phyloP scores from a whole-genome alignment of 2,888 invertebrate genomes.

The Drosophila fulvimacula region DNA sequence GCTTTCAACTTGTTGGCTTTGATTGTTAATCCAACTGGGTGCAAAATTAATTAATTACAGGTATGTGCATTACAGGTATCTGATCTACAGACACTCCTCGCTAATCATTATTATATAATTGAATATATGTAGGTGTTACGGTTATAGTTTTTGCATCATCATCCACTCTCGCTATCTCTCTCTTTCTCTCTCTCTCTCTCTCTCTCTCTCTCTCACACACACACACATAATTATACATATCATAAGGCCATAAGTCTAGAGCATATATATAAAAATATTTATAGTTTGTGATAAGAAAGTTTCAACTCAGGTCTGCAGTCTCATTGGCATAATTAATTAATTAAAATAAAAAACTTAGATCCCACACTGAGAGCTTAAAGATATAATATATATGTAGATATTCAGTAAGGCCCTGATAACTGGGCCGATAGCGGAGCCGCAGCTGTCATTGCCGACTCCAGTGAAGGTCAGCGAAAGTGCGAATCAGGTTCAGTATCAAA shows the following conservation, averaged over 20 bases:
- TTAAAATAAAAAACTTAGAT: constrained; percentile 16
- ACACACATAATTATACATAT: background rate
- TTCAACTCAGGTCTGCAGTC: background rate
- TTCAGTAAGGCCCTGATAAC: constrained; percentile 24
- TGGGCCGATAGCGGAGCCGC: constrained; percentile 20
- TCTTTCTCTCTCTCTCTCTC: background rate
- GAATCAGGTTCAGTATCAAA: constrained; percentile 29
- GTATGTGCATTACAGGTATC: background rate
- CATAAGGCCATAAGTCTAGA: background rate
- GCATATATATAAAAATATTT: background rate
- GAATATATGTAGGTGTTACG: too few species aligned
- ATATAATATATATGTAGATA: background rate
- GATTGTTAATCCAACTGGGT: background rate
- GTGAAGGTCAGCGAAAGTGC: constrained; percentile 30
- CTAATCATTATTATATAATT: background rate
- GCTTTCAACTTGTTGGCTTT: background rate
- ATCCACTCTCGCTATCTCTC: background rate
- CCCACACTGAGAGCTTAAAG: constrained; percentile 1
- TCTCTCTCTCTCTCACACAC: background rate
- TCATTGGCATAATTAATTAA: constrained; percentile 30
- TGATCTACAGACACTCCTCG: background rate
- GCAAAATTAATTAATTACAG: background rate
- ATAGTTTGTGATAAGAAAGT: constrained; percentile 12
- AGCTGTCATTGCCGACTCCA: constrained; percentile 17
- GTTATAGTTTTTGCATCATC: constrained; percentile 6